phyloP scores from a whole-genome alignment of 2,113 vertebrate genomes.

The Odontesthes bonariensis region DNA sequence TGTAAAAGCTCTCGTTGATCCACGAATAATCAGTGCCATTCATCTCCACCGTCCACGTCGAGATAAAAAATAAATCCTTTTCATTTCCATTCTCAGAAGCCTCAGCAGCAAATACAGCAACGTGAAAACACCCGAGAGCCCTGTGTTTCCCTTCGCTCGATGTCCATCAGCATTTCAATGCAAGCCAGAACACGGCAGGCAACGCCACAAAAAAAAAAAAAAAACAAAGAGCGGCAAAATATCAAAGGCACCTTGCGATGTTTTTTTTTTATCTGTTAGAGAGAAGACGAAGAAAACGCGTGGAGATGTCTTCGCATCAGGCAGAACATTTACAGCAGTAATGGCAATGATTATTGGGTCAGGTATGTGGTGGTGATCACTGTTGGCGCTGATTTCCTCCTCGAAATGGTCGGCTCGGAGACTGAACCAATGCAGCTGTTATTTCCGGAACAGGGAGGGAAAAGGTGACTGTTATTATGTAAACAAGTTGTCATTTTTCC shows the following conservation, averaged over 20 bases:
- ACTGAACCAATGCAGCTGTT: conserved; percentile 80
- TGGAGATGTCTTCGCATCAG: conserved; percentile 50
- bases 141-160: conserved; percentile 60
- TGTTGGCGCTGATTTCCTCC: conserved; percentile 65
- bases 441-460: conserved; percentile 81
- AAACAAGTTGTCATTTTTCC: conserved; percentile 32
- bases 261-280: background rate
- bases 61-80: conserved; percentile 62
- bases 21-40: conserved; percentile 57
- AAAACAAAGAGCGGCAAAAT: background rate
- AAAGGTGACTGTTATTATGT: conserved; percentile 28
- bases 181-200: background rate
- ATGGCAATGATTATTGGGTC: conserved; percentile 64
- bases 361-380: conserved; percentile 62
- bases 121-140: conserved; percentile 51
- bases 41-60: conserved; percentile 60
- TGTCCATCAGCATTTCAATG: conserved; percentile 67
- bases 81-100: conserved; percentile 66
- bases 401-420: conserved; percentile 82
- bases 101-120: conserved; percentile 21
- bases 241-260: too few species aligned
- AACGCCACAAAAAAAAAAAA: background rate
- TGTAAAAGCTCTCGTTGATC: conserved; percentile 54
- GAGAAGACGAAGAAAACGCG: conserved; percentile 12
- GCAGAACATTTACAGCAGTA: conserved; percentile 48